Evolutionary conservation across 1,140 invertebrate genomes (phyloP), one percentile per base, ranked within the genome.

Genomic region (Agrypnia vestita): DNA sequence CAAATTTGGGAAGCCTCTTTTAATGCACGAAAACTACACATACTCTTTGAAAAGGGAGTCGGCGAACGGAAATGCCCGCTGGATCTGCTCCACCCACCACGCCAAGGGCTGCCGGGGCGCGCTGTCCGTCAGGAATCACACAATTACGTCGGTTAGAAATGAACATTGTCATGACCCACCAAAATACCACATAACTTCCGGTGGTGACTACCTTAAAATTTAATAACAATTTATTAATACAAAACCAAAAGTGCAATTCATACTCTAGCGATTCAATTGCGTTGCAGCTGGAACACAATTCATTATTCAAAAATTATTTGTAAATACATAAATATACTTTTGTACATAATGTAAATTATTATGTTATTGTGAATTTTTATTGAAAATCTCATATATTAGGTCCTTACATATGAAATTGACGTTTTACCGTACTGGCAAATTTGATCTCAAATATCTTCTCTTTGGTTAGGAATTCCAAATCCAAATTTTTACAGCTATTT

Each of bases 151-250:
- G 3, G 25, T 44, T 19, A 64, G 35, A 64, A 44, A 44, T 43
- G 43, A 13, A 43, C 61, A 64, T 64, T n/a, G 13, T 25, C 61
- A 64, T 13, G 35, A n/a, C 35, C 61, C 61, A 64, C 61, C 61
- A 19, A 64, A 64, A 7, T 64, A 64, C 43, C 35, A 25, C 13
- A 35, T 64, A n/a, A 64, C 61, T 35, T 7, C 21, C 10, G 43
- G 8, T 64, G 61, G 61, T 0, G 13, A 64, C 9, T 64, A 64
- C n/a, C 10, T 64, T 35, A 64, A 44, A 64, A 8, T 35, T 10
- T 64, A 44, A 53, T 35, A 35, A 35, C 6, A n/a, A n/a, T 35
- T 35, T 6, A 35, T 9, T 51, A 13, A 9, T 17, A 21, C 17
- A 61, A 61, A 61, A 15, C 17, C 19, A 61, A 61, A 19, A 51